Evolutionary conservation across 1,140 invertebrate genomes (phyloP).

Genomic region (Hypsibius dujardini): DNA sequence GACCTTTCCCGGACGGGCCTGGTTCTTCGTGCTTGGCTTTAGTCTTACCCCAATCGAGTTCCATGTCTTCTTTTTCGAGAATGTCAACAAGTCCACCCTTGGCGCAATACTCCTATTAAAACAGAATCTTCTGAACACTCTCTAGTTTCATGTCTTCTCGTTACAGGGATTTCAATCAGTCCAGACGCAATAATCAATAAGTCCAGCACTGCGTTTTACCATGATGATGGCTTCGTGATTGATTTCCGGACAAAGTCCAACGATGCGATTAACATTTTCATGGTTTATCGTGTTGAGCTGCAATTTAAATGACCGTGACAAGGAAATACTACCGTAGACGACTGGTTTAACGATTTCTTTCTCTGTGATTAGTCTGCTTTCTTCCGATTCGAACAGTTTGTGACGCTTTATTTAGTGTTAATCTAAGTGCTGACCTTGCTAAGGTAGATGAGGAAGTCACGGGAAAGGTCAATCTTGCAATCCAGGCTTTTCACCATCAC

Average conservation of each 20-base stretch:
- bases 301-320: neutral
- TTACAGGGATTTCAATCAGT: too few relatives aligned
- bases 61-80: conserved; percentile 75
- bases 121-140: too few relatives aligned
- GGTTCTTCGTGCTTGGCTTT: too few relatives aligned
- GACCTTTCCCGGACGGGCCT: too few relatives aligned
- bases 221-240: conserved; percentile 55
- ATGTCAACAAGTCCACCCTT: conserved; percentile 75
- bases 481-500: neutral
- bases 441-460: conserved; percentile 5
- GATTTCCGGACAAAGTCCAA: conserved; percentile 53
- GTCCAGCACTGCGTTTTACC: too few relatives aligned
- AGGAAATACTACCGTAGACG: neutral
- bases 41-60: conserved; percentile 82
- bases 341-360: too few relatives aligned
- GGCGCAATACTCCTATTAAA: conserved; percentile 89
- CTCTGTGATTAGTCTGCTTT: too few relatives aligned
- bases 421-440: too few relatives aligned
- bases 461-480: neutral
- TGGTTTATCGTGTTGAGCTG: conserved; percentile 58
- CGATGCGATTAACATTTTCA: conserved; percentile 66
- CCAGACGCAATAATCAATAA: too few relatives aligned
- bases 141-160: too few relatives aligned
- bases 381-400: neutral
- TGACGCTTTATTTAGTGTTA: too few relatives aligned